Base-by-base conservation (phyloP, 2,113 vertebrate species). In the Datnioides undecimradiatus region DNA sequence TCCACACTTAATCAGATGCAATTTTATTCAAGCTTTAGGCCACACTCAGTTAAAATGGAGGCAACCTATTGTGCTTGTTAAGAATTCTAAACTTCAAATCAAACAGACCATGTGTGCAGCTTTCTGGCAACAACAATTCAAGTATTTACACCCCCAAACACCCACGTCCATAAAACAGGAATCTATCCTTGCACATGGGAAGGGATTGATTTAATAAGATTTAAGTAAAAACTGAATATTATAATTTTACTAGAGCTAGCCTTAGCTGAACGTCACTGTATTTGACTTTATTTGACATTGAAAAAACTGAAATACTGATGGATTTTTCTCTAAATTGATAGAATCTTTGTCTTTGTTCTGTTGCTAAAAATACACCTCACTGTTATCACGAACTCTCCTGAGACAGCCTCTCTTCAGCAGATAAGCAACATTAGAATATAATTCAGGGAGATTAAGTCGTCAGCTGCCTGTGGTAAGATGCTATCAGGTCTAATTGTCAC, bases 1-100 rank as follows among this genome's bases (percentile, higher is more conserved):
- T 73, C 77, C 27, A 72, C 14, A 16, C 60, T 17, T 48, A 75
- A 71, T 75, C 58, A 66, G 65, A 84, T 84, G 70, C 70, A 69
- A 79, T 71, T 62, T 65, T 66, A 80, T 85, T 85, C 72, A 76
- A 51, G 82, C 76, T 70, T 29, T 36, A 67, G 76, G 82, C 72
- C 60, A 71, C 49, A 64, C 57, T 69, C 76, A 58, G 60, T 79
- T 79, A 70, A 79, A 79, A 67, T 27, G 8, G 51, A 70, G 70
- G 31, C 70, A 75, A 67, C 69, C 51, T 27, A 52, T 63, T 73
- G n/a, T 49, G 67, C 33, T 55, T 23, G 29, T 78, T 58, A 78
- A 34, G 64, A 64, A 79, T 84, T 63, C 48, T 43, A 59, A 64
- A 65, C 49, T 34, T n/a, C 19, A 63, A 58, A 62, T 70, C 34